phyloP scores from a whole-genome alignment of 2,797 vertebrate genomes.

The Thamnophis elegans region DNA sequence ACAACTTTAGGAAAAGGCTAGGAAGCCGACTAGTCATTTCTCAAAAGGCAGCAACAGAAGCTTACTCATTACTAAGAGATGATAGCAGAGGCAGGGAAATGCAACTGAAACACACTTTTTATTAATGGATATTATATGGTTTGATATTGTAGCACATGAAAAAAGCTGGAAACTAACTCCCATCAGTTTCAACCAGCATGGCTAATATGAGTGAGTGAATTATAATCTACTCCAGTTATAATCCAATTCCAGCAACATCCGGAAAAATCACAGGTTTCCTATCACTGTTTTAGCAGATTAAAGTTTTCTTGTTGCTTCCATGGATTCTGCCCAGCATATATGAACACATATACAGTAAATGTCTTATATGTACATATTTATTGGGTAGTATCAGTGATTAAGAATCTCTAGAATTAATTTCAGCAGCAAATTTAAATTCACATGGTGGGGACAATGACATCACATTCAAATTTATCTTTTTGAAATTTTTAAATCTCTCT shows the following conservation, averaged over 20 bases:
- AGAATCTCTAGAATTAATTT: neutral
- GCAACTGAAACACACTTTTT: neutral
- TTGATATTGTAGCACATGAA: neutral
- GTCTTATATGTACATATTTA: neutral
- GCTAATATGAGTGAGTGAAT: neutral
- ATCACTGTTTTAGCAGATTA: neutral
- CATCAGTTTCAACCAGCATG: neutral
- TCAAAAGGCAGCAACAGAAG: neutral
- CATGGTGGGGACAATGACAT: neutral
- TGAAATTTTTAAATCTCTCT: neutral
- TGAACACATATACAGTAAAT: neutral
- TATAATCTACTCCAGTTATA: neutral
- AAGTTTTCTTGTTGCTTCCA: neutral
- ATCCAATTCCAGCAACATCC: neutral
- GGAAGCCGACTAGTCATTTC: neutral
- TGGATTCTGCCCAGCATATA: neutral
- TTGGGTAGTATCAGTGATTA: neutral
- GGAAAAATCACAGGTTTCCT: neutral
- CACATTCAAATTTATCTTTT: neutral
- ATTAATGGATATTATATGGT: neutral
- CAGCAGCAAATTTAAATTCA: neutral
- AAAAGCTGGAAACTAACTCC: neutral
- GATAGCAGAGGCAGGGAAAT: neutral
- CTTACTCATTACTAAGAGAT: neutral
- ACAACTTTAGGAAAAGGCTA: neutral